Evolutionary conservation across 1,140 invertebrate genomes (phyloP).

Genomic region (Stenopsyche tienmushanensis): DNA sequence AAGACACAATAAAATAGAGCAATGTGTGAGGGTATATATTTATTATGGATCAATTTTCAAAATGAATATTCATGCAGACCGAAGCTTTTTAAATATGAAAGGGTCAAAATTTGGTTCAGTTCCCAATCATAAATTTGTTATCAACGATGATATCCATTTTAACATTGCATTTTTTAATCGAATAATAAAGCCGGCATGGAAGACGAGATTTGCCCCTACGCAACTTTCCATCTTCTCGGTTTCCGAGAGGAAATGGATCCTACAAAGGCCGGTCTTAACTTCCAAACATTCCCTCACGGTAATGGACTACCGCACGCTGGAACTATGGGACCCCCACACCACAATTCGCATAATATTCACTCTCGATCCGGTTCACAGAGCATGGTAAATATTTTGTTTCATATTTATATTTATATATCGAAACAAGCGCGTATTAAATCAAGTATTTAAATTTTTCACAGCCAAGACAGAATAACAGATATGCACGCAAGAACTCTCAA

Average conservation of each 20-base stretch:
- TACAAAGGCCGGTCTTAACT: constrained; percentile 75
- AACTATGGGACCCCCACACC: constrained; percentile 72
- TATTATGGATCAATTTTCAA: no score
- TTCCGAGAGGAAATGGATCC: constrained; percentile 95
- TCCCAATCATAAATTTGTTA: no score
- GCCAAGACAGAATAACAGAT: constrained; percentile 76
- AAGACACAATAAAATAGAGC: no score
- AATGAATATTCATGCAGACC: no score
- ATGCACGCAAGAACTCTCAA: constrained; percentile 63
- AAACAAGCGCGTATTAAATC: not conserved
- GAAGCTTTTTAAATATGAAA: no score
- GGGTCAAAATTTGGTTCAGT: no score
- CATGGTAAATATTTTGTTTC: constrained; percentile 71
- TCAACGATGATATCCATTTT: no score
- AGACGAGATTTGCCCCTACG: constrained; percentile 92
- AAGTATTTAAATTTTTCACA: constrained; percentile 43
- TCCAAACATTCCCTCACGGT: constrained; percentile 87
- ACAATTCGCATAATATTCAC: constrained; percentile 67
- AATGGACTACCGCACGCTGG: constrained; percentile 67
- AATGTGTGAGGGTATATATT: no score
- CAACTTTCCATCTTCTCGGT: constrained; percentile 89
- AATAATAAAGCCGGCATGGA: constrained; percentile 79
- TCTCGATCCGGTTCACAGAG: constrained; percentile 83
- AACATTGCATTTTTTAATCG: no score
- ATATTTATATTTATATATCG: not conserved